Base-by-base conservation (phyloP, 2,888 invertebrate species). In the Microdon myrmicae region DNA sequence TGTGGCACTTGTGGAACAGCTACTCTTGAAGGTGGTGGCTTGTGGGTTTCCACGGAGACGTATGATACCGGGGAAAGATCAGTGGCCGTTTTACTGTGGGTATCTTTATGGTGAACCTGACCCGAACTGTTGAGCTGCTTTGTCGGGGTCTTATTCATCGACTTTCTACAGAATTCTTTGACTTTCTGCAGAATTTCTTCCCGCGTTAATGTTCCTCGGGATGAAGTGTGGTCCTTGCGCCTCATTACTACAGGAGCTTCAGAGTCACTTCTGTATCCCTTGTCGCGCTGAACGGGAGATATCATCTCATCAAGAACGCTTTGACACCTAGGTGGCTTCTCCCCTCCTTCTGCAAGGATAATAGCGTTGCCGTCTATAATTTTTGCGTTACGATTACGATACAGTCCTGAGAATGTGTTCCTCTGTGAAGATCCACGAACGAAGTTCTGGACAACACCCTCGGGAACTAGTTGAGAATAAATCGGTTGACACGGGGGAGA, bases 111-210 rank as follows among this genome's bases (percentile, higher is more conserved):
- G 20, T 43, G 29, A 31, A 20, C 58, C 4, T 48, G 35, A 6
- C 48, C 44, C 20, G 51, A 37, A 2, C 48, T 26, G 20, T 59
- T 45, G 10, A 53, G 47, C 6, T 54, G 25, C 29, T 71, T 67
- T 3, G 71, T 73, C 3, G 77, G 73, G 1, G 76, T 74, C 39
- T 74, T 74, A 44, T 72, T 76, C 13, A 79, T 72, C 4, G 80
- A 80, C 47, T 78, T 77, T 8, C 78, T 76, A 28, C 80, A 80
- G 55, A 80, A 80, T 37, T 79, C 79, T 41, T 76, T 77, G 0
- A 80, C 79, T 68, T 74, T 75, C 26, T 75, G 75, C 2, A 79
- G 68, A 9, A 80, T 77, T 51, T 80, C 80, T 9, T 79, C 79
- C 3, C 78, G 72, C 2, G 76, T 74, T 8, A 79, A 44, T 0